phyloP scores from a whole-genome alignment of 2,113 vertebrate species.

The Benitochromis conjunctus region DNA sequence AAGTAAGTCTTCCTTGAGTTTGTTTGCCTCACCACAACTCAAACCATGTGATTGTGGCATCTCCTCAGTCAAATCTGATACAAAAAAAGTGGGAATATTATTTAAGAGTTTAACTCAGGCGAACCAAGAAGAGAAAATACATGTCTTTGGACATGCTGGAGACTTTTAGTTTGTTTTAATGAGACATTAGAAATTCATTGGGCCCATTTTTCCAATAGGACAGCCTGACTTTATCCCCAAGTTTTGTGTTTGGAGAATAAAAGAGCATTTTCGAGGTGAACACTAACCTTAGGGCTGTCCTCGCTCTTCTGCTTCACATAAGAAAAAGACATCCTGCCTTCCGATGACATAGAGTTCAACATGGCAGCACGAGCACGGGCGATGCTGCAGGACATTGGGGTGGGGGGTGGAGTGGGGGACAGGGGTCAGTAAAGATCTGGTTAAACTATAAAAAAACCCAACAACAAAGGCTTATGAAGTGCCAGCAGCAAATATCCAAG shows the following conservation, averaged over 20 bases:
- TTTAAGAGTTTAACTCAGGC: background rate
- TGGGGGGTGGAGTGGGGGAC: background rate
- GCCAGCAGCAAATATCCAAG: background rate
- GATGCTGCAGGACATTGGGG: conserved; percentile 59
- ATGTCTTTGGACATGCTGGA: background rate
- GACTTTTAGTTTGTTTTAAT: background rate
- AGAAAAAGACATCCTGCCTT: conserved; percentile 89
- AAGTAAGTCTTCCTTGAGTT: background rate
- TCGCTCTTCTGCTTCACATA: conserved; percentile 90
- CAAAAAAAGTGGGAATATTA: background rate
- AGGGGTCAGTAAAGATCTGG: background rate
- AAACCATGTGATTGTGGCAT: background rate
- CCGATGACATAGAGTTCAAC: conserved; percentile 80
- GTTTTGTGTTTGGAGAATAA: background rate
- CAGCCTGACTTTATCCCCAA: background rate
- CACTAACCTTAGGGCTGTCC: conserved; percentile 92
- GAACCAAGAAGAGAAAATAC: background rate
- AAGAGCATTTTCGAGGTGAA: background rate
- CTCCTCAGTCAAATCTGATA: background rate
- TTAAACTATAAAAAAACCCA: background rate
- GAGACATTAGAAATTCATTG: background rate
- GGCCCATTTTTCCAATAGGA: background rate
- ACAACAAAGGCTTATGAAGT: background rate
- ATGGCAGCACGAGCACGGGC: conserved; percentile 86
- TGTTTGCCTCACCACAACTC: background rate